Evolutionary conservation across 2,797 vertebrate genomes (phyloP).

Genomic region (Syndactyla subalaris): DNA sequence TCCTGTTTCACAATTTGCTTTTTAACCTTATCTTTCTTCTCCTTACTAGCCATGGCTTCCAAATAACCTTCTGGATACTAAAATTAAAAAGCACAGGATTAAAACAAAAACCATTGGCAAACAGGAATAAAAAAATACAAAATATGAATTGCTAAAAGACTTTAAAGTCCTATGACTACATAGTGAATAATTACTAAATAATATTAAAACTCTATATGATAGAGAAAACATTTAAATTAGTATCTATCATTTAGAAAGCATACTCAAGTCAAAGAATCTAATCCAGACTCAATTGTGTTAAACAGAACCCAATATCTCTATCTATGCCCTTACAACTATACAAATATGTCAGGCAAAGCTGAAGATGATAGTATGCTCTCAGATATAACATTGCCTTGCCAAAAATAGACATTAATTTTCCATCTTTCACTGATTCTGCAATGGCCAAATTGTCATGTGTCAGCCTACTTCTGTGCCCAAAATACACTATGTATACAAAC

Average conservation of each 20-base stretch:
- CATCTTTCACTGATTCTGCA: neutral
- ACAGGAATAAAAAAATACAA: neutral
- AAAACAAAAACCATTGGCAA: neutral
- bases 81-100: slow-evolving; percentile 14
- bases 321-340: neutral
- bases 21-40: slow-evolving; percentile 88
- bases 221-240: neutral
- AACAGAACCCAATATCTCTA: neutral
- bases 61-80: slow-evolving; percentile 97
- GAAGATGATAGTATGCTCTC: neutral
- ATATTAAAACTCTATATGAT: neutral
- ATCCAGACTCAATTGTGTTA: neutral
- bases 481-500: neutral
- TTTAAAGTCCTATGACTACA: neutral
- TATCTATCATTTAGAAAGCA: neutral
- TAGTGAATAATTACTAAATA: neutral
- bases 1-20: slow-evolving; percentile 78
- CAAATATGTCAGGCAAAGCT: neutral
- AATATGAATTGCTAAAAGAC: neutral
- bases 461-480: neutral
- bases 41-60: slow-evolving; percentile 95
- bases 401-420: neutral
- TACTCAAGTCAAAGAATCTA: neutral
- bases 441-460: neutral
- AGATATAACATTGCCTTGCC: neutral